phyloP scores from a whole-genome alignment of 2,888 invertebrate species.

The Dermolepida albohirtum region DNA sequence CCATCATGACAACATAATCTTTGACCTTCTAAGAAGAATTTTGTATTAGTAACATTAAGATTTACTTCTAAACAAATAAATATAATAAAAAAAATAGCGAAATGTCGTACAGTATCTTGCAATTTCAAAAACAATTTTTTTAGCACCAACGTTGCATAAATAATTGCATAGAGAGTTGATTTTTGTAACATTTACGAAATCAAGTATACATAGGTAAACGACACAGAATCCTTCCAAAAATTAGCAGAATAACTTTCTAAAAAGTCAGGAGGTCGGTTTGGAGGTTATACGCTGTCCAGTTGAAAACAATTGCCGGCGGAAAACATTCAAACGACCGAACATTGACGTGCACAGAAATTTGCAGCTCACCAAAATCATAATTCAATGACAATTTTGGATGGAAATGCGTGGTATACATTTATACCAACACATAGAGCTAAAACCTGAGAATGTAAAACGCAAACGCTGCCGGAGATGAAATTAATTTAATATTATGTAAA shows the following conservation, averaged over 20 bases:
- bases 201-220: not conserved
- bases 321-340: constrained; percentile 16
- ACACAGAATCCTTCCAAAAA: constrained; percentile 24
- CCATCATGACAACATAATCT: no score
- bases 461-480: constrained; percentile 18
- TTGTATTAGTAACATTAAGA: no score
- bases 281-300: constrained; percentile 9
- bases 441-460: not conserved
- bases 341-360: constrained; percentile 18
- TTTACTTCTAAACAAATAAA: no score
- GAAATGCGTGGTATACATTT: not conserved
- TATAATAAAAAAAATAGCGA: no score
- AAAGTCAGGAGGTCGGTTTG: constrained; percentile 28
- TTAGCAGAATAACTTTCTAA: constrained; percentile 32
- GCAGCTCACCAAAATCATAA: not conserved
- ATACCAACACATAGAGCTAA: not conserved
- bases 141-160: constrained; percentile 3
- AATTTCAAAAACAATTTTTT: no score
- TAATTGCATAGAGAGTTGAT: constrained; percentile 1
- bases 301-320: constrained; percentile 23
- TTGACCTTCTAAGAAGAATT: no score
- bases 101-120: no score
- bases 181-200: constrained; percentile 9
- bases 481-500: constrained; percentile 26
- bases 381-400: not conserved